Evolutionary conservation across 2,888 invertebrate genomes (phyloP).

Genomic region (Amiota mariae): DNA sequence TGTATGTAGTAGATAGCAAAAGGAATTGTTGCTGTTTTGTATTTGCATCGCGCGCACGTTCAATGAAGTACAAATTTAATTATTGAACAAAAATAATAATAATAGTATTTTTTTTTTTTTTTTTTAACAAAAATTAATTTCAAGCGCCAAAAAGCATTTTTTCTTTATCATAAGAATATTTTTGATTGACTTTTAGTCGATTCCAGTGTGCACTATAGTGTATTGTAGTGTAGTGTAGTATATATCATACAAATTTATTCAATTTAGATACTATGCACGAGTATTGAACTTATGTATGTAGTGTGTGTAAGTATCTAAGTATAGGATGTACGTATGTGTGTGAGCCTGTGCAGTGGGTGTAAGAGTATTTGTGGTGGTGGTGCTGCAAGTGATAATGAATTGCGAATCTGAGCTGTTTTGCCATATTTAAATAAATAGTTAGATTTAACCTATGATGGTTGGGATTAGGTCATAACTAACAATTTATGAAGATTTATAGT

Average conservation of each 20-base stretch:
- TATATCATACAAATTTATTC: no score
- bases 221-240: neutral
- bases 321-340: slow-evolving; percentile 46
- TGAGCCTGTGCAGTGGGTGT: slow-evolving; percentile 40
- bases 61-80: slow-evolving; percentile 35
- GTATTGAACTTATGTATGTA: slow-evolving; percentile 20
- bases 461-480: slow-evolving; percentile 39
- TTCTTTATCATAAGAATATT: neutral
- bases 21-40: slow-evolving; percentile 30
- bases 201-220: neutral
- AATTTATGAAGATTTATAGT: no score
- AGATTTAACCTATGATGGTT: neutral
- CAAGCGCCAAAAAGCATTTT: neutral
- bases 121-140: neutral
- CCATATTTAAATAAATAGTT: slow-evolving; percentile 32
- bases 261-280: no score
- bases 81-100: slow-evolving; percentile 30
- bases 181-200: neutral
- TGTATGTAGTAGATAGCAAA: slow-evolving; percentile 15
- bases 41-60: slow-evolving; percentile 31
- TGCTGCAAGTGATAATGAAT: slow-evolving; percentile 41
- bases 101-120: slow-evolving; percentile 18
- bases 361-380: slow-evolving; percentile 14
- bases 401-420: slow-evolving; percentile 58
- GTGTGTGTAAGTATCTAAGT: slow-evolving; percentile 43